Evolutionary conservation across 2,888 invertebrate species (phyloP), one percentile per base, ranked within the genome.

Genomic region (Serrognathus titanus): DNA sequence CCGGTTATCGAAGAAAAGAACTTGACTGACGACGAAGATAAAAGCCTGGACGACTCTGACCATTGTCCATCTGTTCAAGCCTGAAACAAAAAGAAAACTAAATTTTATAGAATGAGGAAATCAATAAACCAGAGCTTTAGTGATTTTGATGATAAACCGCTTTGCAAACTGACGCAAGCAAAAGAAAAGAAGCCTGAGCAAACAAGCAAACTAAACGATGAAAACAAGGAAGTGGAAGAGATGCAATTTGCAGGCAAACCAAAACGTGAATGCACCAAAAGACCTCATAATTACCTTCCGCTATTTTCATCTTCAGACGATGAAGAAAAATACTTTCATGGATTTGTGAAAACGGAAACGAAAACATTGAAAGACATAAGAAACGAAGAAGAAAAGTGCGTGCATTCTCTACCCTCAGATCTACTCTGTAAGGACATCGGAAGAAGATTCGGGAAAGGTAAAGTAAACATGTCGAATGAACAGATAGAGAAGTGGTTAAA

Each of bases 391-490:
- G 78, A 75, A 9, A 79, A 79, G 62, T 79, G 79, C 53, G 76
- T 78, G 1, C 65, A 61, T 46, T 51, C 61, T 2, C 37, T 60
- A 8, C 54, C 63, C 7, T 62, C 65, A 2, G 67, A 68, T 57
- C 53, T 66, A 12, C 51, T 65, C 10, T 65, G 62, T 24, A 75
- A 76, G 65, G 76, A 75, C 48, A 68, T 78, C 1, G 75, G 75
- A 11, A 71, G 78, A 48, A 70, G 77, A 12, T 79, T 73, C 57
- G 76, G 81, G 20, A 82, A 85, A 69, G 84, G 83, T 12, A 83
- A 85, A 68, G 85, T 86, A 0, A 86, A 86, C 66, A 85, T 86
- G 86, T 85, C 86, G 0, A 85, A 83, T 38, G 86, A 86, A 66
- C 85, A 85, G 71, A 86, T 87, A 43, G 85, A 87, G 63, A 85